Base-by-base conservation (phyloP, 2,888 invertebrate genomes). In the Camponotus fellah region DNA sequence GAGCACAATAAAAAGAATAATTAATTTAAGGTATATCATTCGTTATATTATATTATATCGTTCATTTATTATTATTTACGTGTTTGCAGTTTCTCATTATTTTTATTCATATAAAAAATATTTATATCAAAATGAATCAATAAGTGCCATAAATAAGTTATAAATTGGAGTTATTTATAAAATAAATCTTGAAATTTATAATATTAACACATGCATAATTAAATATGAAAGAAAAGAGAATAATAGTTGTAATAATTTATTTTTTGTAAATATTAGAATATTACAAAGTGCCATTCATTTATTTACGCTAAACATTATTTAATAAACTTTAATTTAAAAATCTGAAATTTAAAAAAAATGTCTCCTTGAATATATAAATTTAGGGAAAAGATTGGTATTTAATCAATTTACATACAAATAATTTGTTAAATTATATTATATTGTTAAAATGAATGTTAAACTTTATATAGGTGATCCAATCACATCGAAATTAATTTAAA, bases 1-100 rank as follows among this genome's bases (percentile, higher is more conserved):
- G 26, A 56, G n/a, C 12, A 34, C n/a, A 5, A 2, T 32, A 14
- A 26, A 40, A n/a, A 21, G 8, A 21, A 6, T 17, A 40, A 2
- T 58, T 58, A 32, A 56, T 77, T 43, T n/a, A 40, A 66, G 43
- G 12, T 6, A 12, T 34, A 4, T 62, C 21, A 64, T 75, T 75
- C 14, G 65, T 40, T n/a, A n/a, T n/a, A n/a, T n/a, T n/a, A n/a
- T n/a, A n/a, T n/a, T n/a, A n/a, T n/a, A n/a, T n/a, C n/a, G n/a
- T n/a, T n/a, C n/a, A 62, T 26, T 26, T 26, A 26, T 26, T 26
- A 26, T 62, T 40, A 60, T 26, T 21, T 58, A 26, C 26, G 10
- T 43, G 26, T 43, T 60, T 43, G n/a, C 43, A 32, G 4, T 26
- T 8, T 60, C 8, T 60, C 40, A 40, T 60, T 40, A 6, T 60